Conservation (phyloP, 1,140 invertebrate species). For the Drosophila sp. region DNA sequence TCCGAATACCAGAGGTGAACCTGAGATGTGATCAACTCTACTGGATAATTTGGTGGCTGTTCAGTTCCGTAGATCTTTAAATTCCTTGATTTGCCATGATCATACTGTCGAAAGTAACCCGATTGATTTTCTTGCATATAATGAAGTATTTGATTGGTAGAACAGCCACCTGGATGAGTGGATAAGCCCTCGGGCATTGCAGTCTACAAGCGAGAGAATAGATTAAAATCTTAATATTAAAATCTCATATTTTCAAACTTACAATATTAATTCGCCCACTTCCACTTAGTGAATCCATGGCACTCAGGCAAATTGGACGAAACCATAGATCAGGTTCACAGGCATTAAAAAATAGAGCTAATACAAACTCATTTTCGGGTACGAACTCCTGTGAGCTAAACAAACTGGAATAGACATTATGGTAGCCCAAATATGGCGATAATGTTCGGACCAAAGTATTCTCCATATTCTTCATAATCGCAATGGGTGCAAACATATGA, state of each 20-base stretch:
- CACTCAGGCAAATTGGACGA: slow-evolving; percentile 41
- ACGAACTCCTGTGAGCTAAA: slow-evolving; percentile 82
- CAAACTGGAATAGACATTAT: slow-evolving; percentile 76
- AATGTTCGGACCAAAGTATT: slow-evolving; percentile 73
- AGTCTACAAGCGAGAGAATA: slow-evolving; percentile 49
- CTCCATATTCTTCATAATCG: slow-evolving; percentile 76
- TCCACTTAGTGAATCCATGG: slow-evolving; percentile 3
- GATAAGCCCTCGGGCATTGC: slow-evolving; percentile 82
- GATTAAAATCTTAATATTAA: background rate
- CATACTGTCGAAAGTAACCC: slow-evolving; percentile 78
- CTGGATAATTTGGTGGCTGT: slow-evolving; percentile 85
- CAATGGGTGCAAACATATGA: slow-evolving; percentile 86
- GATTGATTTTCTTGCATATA: slow-evolving; percentile 83
- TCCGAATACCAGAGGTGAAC: slow-evolving; percentile 85
- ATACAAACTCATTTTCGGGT: slow-evolving; percentile 56
- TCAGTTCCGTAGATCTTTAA: slow-evolving; percentile 82
- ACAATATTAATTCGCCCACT: slow-evolving; percentile 53
- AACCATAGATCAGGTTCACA: slow-evolving; percentile 81
- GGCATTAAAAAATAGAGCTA: slow-evolving; percentile 74
- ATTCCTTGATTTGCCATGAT: slow-evolving; percentile 83
- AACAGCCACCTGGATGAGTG: slow-evolving; percentile 84
- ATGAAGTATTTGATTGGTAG: slow-evolving; percentile 84
- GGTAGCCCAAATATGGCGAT: slow-evolving; percentile 47
- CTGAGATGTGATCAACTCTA: slow-evolving; percentile 85
- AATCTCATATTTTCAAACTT: background rate